These are phyloP conservation scores for Hoplias malabaricus DNA, from an alignment of 2,113 vertebrate species.

Conservation along the genomic window DNA sequence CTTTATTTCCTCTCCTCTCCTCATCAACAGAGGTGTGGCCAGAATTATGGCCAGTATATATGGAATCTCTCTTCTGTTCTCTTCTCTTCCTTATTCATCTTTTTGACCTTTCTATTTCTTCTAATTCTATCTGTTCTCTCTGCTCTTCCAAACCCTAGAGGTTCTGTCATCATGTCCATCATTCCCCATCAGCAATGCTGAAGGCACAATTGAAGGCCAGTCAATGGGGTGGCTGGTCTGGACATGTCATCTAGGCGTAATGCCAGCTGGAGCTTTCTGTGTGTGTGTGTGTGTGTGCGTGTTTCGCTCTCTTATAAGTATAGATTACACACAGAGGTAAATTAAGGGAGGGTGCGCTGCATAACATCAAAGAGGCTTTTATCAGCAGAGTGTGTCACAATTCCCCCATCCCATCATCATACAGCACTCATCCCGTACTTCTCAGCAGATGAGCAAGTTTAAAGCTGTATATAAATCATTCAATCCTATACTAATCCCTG, in stretches of 20 bases:
- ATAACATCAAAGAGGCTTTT: slow-evolving; percentile 30
- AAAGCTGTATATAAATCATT: neutral
- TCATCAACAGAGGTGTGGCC: neutral
- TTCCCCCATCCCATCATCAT: neutral
- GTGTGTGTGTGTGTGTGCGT: neutral
- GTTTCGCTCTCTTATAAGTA: slow-evolving; percentile 3
- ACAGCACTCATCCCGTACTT: neutral
- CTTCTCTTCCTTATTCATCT: neutral
- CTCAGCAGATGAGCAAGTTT: neutral
- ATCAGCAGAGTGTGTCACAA: neutral
- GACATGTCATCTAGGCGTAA: slow-evolving; percentile 12
- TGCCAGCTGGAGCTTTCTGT: neutral
- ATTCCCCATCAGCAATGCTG: neutral
- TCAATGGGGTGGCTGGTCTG: slow-evolving; percentile 9
- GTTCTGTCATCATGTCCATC: slow-evolving; percentile 37
- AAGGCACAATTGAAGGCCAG: slow-evolving; percentile 16
- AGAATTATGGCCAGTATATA: slow-evolving; percentile 16
- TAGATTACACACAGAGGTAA: neutral
- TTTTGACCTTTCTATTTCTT: too few species aligned
- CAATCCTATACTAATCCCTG: slow-evolving; percentile 11
- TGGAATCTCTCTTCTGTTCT: neutral
- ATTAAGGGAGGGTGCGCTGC: neutral
- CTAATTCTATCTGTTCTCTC: slow-evolving; percentile 49
- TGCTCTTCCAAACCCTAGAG: slow-evolving; percentile 47
- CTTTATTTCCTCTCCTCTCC: neutral